Conservation (phyloP, 2,888 invertebrate genomes). For the Clivina fossor region DNA sequence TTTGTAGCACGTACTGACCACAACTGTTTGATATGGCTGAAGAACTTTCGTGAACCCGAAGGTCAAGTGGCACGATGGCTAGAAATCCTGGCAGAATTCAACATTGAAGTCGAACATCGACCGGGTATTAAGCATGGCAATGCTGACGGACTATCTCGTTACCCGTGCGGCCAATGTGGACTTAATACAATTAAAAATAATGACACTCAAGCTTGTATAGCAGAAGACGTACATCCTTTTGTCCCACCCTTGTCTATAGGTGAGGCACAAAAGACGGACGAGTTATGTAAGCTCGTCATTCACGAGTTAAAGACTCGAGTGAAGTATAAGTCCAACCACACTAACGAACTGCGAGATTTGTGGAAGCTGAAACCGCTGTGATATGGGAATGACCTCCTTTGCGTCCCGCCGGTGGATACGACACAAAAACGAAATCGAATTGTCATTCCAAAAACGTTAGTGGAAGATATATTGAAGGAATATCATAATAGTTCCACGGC, state of each 20-base stretch:
- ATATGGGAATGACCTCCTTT: not conserved
- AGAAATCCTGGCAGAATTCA: not conserved
- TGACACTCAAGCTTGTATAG: not conserved
- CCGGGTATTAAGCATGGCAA: not conserved
- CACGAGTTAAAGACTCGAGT: no score
- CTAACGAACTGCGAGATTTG: no score
- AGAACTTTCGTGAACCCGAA: not conserved
- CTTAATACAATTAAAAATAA: not conserved
- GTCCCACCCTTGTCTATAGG: no score
- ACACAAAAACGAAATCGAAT: not conserved
- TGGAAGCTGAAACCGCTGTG: not conserved
- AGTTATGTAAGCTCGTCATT: no score
- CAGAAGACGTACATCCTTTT: no score
- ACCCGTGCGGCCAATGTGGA: not conserved
- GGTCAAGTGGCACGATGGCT: conserved; percentile 3
- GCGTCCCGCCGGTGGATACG: not conserved
- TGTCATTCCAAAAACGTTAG: not conserved
- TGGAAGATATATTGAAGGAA: not conserved
- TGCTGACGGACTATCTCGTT: conserved; percentile 7
- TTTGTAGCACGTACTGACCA: conserved; percentile 4
- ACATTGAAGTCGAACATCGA: conserved; percentile 4
- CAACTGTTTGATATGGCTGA: not conserved
- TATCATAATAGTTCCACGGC: not conserved
- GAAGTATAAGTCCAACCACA: no score
- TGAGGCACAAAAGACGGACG: conserved; percentile 1